Base-by-base conservation (phyloP, 1,140 invertebrate species). In the Zaprionus nigranus region DNA sequence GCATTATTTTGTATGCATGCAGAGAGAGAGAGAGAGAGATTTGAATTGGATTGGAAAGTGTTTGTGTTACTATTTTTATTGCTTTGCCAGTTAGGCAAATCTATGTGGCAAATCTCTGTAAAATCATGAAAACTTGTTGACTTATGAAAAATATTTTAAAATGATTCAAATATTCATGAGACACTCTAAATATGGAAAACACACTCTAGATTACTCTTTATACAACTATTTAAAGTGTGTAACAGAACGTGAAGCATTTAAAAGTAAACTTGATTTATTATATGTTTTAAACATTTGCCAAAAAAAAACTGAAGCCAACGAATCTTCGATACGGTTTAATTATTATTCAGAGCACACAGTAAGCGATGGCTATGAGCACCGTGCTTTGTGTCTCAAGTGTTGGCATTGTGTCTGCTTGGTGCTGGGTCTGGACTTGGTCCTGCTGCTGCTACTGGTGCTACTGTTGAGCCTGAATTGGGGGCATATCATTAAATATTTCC, bases 401-500 rank as follows among this genome's bases (percentile, higher is more conserved):
- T 38, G 63, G 26, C 38, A 66, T 66, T 66, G 63, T 66, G 54
- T 36, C 22, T 26, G 15, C 36, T 4, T 15, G 36, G 12, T 5
- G 0, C 20, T 38, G 22, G 20, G 7, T 4, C n/a, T 56, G 26
- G 54, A 28, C 5, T n/a, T 40, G 38, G 38, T n/a, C 15, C n/a
- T 30, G 54, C 6, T 26, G 1, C 3, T 1, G 53, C 15, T 28
- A 0, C 15, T 11, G 51, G 5, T 28, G 28, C 28, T 30, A 30
- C 28, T 30, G 28, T 9, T 30, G 30, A 34, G 30, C 15, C 62
- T 24, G 26, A 11, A 57, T 30, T 49, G 53, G 59, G 59, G 7
- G 67, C 61, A 69, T 76, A 58, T 68, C 64, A 81, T 81, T 81
- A 81, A 79, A 81, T 79, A 79, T 81, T 81, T 74, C 15, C 68